Conservation (phyloP, 2,113 vertebrate genomes). For the Perca schrenkii region DNA sequence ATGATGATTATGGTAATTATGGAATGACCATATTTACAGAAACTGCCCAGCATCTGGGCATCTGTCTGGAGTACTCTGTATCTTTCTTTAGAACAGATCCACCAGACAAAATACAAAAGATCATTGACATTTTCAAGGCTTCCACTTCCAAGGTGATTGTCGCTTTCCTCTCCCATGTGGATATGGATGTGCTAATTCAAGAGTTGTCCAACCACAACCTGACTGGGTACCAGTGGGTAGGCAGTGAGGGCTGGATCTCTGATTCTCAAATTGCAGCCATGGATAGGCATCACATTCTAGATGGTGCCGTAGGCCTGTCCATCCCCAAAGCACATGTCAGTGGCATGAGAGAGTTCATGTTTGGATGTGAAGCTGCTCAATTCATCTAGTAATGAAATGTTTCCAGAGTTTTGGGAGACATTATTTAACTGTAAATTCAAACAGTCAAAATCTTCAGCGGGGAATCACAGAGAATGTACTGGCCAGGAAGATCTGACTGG, state of each 20-base stretch:
- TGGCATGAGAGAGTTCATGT: slow-evolving; percentile 79
- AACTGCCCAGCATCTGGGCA: no score
- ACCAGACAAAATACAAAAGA: no score
- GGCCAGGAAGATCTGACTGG: slow-evolving; percentile 74
- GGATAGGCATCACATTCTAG: slow-evolving; percentile 70
- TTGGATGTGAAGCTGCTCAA: slow-evolving; percentile 70
- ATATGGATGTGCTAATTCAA: no score
- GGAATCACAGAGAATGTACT: slow-evolving; percentile 59
- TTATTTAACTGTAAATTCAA: slow-evolving; percentile 75
- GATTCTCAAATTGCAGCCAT: slow-evolving; percentile 70
- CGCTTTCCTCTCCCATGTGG: no score
- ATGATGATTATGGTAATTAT: no score
- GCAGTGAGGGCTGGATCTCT: slow-evolving; percentile 80
- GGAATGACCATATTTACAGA: no score
- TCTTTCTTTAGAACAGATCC: no score
- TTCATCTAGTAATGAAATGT: slow-evolving; percentile 66
- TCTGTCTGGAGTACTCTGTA: no score
- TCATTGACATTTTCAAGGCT: no score
- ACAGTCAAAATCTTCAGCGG: not conserved
- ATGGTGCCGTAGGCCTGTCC: slow-evolving; percentile 81
- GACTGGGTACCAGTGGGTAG: slow-evolving; percentile 21
- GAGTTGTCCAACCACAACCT: no score
- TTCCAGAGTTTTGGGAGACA: slow-evolving; percentile 78
- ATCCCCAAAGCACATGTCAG: slow-evolving; percentile 75
- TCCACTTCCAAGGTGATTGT: no score